A percentile compares a stretch with the other conserved stretches of the same genome.
These are phyloP conservation scores for Automeris io DNA, from an alignment of 2,888 invertebrate genomes.

Conservation along the genomic window DNA sequence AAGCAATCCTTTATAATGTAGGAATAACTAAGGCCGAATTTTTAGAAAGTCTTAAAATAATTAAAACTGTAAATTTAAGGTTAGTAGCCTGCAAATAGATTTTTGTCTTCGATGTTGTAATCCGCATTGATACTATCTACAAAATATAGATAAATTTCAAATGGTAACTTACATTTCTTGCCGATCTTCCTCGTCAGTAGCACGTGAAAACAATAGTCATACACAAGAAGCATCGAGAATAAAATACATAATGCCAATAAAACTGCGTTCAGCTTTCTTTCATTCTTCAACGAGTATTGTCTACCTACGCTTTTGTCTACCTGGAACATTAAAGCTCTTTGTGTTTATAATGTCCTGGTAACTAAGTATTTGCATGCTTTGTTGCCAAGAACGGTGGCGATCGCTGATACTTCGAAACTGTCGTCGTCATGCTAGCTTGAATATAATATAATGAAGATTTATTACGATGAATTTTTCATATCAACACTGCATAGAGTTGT, in stretches of 20 bases:
- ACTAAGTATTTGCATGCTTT: background rate
- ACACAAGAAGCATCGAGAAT: constrained; percentile 57
- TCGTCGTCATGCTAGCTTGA: no score
- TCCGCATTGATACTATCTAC: background rate
- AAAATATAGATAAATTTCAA: background rate
- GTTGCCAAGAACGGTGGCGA: background rate
- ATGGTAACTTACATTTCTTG: constrained; percentile 49
- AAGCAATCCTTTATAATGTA: no score
- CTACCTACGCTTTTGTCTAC: constrained; percentile 64
- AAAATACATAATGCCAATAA: constrained; percentile 55
- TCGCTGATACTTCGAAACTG: background rate
- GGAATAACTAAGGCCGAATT: no score
- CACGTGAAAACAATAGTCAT: constrained; percentile 64
- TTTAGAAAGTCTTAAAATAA: no score
- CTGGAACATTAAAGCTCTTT: constrained; percentile 26
- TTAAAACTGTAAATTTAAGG: no score
- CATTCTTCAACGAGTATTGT: constrained; percentile 50
- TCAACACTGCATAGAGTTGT: no score
- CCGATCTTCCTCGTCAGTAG: constrained; percentile 53
- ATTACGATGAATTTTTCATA: no score
- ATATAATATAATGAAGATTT: no score
- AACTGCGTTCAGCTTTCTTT: constrained; percentile 55
- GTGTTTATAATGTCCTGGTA: background rate
- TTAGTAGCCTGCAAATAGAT: no score
- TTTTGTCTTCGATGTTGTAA: no score